Base-by-base conservation (phyloP, 2,797 vertebrate species). In the Chaetophractus vellerosus region DNA sequence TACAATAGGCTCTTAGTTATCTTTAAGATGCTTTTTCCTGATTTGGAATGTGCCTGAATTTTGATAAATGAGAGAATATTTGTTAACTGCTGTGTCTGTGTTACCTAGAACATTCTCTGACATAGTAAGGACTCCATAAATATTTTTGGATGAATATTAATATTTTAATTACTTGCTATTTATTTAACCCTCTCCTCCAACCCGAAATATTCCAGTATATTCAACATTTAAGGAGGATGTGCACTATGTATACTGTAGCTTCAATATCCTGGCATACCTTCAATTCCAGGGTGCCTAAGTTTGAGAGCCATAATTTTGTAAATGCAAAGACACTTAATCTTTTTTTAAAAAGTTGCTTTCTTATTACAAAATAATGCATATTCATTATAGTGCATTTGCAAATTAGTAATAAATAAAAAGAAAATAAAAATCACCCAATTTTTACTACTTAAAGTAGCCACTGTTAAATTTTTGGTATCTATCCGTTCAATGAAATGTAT, bases 91-190 rank as follows among this genome's bases (percentile, higher is more conserved):
- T 82, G 2, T 63, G 75, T 45, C 38, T 28, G 1, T 7, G 48
- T 8, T 71, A 76, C 14, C 8, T 66, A 61, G 24, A 82, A 80
- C 6, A n/a, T 75, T 76, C 11, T 79, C 68, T 80, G 24, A 52
- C 68, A 52, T 23, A 38, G 11, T 41, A 80, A 33, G 21, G 7
- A 83, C 15, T 79, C 48, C 1, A 50, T 90, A 72, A 68, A 74
- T 83, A 86, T 69, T 91, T 36, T 64, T 82, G n/a, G 69, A 45
- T 93, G 59, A 93, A 63, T 92, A 41, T 23, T 71, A 93, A 81
- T n/a, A 57, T 80, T 64, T 68, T 81, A 80, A 63, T 61, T 82
- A 57, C 11, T 75, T 59, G 23, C 15, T 93, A 10, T 9, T 41
- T 79, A 21, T 57, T 33, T 48, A 79, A 57, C 48, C 21, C 31